phyloP scores from a whole-genome alignment of 2,113 vertebrate genomes.

The Loxodonta africana region DNA sequence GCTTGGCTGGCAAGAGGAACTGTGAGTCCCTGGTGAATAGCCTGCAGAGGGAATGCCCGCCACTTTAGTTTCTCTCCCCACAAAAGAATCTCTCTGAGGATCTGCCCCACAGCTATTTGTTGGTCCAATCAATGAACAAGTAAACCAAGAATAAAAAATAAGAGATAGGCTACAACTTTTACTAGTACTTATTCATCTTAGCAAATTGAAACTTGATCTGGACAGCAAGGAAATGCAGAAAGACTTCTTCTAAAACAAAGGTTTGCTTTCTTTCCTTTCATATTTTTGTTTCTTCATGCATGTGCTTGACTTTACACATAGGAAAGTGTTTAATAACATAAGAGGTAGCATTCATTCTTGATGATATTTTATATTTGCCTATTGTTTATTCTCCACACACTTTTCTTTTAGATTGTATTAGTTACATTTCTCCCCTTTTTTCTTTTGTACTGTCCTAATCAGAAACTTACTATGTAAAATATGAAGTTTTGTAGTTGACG shows the following conservation, averaged over 20 bases:
- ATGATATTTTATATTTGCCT: neutral
- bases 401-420: neutral
- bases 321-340: neutral
- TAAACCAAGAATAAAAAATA: neutral
- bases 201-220: neutral
- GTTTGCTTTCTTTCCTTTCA: conserved; percentile 2
- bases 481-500: neutral
- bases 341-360: neutral
- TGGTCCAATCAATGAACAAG: conserved; percentile 22
- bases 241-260: neutral
- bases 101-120: neutral
- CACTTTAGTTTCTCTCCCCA: neutral
- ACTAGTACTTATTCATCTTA: neutral
- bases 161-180: neutral
- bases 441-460: neutral
- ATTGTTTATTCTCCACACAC: neutral
- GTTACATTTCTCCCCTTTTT: neutral
- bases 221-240: neutral
- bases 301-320: neutral
- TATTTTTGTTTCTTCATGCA: neutral
- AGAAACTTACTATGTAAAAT: neutral
- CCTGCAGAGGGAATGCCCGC: neutral
- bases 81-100: conserved; percentile 56
- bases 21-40: neutral
- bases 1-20: neutral